Base-by-base conservation (phyloP, 2,113 vertebrate species). In the Deroptyus accipitrinus region DNA sequence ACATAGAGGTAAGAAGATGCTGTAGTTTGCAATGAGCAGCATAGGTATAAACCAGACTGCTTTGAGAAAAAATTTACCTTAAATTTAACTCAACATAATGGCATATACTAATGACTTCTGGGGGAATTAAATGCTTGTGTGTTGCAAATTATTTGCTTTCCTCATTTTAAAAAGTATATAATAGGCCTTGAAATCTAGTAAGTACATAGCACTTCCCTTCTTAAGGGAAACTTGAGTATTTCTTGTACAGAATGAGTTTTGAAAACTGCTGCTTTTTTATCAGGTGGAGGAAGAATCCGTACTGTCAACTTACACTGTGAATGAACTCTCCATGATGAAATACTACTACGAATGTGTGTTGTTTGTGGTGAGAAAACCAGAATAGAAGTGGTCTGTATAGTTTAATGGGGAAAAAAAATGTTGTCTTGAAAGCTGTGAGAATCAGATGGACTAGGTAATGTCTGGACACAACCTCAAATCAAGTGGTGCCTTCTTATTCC, bases 301-400 rank as follows among this genome's bases (percentile, higher is more conserved):
- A 44, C 97, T 98, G 86, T 99, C 99, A 87, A 99, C 99, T 37
- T 99, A 99, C 97, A 99, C 99, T 92, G 99, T 99, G 97, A 99
- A 99, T 73, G 98, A 99, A 44, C 98, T 98, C 88, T 99, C 99
- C 55, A 99, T 99, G 99, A 97, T 99, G 96, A 99, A 99, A 96
- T 99, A 99, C 92, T 97, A 99, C 95, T 99, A 99, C 41, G 99
- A 99, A 97, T 99, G 99, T 10, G 98, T 99, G 77, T 98, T 99
- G 97, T 99, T 99, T 96, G 99, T 99, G 88, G 99, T 98, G 72
- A 98, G 99, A 86, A 99, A 99, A 96, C 99, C 99, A 66, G 96
- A 97, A 67, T 57, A 98, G 17, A 42, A 97, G 37, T 88, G 51
- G 48, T 93, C 86, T 83, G 88, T 96, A 52, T 74, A 90, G 48